Evolutionary conservation across 2,888 invertebrate genomes (phyloP).

Genomic region (Ditylenchus weischeri): DNA sequence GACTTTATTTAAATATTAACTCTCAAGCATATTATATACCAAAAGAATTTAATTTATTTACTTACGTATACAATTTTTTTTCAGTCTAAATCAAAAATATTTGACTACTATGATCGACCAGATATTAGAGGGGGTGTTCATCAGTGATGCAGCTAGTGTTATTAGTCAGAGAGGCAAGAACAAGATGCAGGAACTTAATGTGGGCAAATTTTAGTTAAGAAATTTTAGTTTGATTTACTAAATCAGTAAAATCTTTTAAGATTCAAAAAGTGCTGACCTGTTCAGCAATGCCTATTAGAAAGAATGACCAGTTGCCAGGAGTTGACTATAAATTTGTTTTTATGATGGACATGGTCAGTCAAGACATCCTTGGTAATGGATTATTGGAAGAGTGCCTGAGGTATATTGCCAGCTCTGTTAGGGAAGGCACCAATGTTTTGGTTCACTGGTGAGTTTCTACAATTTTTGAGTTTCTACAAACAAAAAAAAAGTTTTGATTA

Average conservation of each 20-base stretch:
- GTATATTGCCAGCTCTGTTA: constrained; percentile 37
- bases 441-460: constrained; percentile 43
- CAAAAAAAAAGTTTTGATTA: no score
- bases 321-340: constrained; percentile 45
- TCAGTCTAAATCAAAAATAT: neutral
- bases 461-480: no score
- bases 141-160: constrained; percentile 41
- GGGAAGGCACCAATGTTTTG: constrained; percentile 36
- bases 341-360: constrained; percentile 39
- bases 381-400: constrained; percentile 36
- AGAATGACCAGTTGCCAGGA: constrained; percentile 30
- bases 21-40: no score
- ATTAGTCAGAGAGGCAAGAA: constrained; percentile 28
- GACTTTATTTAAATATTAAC: no score
- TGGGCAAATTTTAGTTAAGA: constrained; percentile 16
- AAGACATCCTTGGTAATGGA: constrained; percentile 43
- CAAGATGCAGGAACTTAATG: constrained; percentile 31
- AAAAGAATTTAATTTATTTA: no score
- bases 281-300: constrained; percentile 36
- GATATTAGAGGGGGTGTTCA: constrained; percentile 37
- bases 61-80: no score
- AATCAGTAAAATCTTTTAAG: constrained; percentile 19
- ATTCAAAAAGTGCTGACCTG: constrained; percentile 43
- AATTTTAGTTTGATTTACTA: no score
- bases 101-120: constrained; percentile 40